Evolutionary conservation across 2,113 vertebrate genomes (phyloP).

Genomic region (Micronisus gabar): DNA sequence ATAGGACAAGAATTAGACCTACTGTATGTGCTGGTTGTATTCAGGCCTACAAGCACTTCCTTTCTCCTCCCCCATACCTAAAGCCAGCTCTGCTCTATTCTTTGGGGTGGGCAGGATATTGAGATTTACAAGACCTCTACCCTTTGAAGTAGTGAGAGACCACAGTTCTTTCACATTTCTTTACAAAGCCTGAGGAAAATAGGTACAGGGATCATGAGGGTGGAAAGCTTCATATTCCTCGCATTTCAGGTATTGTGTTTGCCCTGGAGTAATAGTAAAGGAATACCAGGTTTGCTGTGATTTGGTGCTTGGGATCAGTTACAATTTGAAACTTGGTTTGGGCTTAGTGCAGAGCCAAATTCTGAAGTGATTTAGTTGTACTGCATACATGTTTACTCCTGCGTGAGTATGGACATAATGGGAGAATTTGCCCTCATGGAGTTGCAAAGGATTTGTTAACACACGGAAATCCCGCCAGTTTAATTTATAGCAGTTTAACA

Average conservation of each 20-base stretch:
- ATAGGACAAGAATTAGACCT: conserved; percentile 53
- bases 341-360: neutral
- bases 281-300: neutral
- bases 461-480: neutral
- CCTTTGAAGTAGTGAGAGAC: conserved; percentile 23
- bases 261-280: neutral
- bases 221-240: neutral
- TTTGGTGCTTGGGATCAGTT: neutral
- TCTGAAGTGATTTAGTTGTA: neutral
- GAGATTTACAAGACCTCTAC: neutral
- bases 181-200: neutral
- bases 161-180: neutral
- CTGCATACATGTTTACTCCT: neutral
- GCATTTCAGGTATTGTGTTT: neutral
- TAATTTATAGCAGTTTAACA: neutral
- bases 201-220: neutral
- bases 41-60: conserved; percentile 29
- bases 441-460: neutral
- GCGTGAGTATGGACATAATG: neutral
- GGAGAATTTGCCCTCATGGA: neutral
- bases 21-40: conserved; percentile 3
- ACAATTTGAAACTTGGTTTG: neutral
- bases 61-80: neutral
- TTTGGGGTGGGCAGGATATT: conserved; percentile 20
- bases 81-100: conserved; percentile 11